Evolutionary conservation across 2,888 invertebrate species (phyloP).

Genomic region (Corbicula japonica): DNA sequence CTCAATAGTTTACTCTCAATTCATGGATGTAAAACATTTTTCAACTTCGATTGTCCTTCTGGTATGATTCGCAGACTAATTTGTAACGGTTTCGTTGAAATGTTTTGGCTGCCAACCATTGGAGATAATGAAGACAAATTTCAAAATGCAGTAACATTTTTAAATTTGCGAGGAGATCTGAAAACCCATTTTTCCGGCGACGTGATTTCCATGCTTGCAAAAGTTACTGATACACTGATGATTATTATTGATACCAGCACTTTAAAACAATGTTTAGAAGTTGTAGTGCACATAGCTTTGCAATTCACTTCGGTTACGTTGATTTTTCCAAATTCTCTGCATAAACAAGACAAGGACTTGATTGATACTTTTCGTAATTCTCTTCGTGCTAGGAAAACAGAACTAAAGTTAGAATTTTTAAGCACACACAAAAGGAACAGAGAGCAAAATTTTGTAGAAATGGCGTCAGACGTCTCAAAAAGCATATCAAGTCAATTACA

Average conservation of each 20-base stretch:
- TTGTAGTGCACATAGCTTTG: neutral
- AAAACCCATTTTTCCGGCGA: neutral
- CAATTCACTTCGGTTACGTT: neutral
- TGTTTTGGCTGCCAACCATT: neutral
- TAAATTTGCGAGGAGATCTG: conserved; percentile 12
- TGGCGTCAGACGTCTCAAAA: neutral
- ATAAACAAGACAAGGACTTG: neutral
- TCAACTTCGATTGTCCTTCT: neutral
- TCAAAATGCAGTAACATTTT: conserved; percentile 16
- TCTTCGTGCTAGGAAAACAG: neutral
- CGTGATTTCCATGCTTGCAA: neutral
- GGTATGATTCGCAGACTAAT: neutral
- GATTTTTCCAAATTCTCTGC: neutral
- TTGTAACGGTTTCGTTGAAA: conserved; percentile 7
- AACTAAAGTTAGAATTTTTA: neutral
- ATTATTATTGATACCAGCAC: neutral
- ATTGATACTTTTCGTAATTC: neutral
- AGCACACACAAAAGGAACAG: neutral
- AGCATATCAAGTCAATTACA: neutral
- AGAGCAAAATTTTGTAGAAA: neutral
- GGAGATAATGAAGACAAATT: neutral
- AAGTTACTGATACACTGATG: conserved; percentile 1
- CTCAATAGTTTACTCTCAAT: conserved; percentile 6
- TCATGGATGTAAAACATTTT: conserved; percentile 9
- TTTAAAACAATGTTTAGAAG: neutral